Evolutionary conservation across 2,888 invertebrate species (phyloP).

Genomic region (Coelopa pilipes): DNA sequence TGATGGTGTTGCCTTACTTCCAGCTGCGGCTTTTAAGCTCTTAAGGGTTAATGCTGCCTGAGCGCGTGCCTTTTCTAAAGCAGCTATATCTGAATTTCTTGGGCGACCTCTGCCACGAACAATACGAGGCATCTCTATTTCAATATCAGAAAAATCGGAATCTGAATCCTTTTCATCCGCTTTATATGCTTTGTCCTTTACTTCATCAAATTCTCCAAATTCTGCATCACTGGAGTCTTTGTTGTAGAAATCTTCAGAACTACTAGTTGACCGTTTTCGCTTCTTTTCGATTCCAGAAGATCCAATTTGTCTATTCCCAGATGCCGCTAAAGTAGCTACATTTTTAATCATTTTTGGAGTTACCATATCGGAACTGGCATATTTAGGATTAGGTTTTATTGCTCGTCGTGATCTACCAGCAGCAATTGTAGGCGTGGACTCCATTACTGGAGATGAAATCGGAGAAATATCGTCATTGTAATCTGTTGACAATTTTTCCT

Average conservation of each 20-base stretch:
- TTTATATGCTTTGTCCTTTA: slow-evolving; percentile 52
- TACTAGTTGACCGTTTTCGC: slow-evolving; percentile 45
- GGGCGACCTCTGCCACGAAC: slow-evolving; percentile 39
- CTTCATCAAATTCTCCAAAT: slow-evolving; percentile 47
- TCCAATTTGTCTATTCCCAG: slow-evolving; percentile 37
- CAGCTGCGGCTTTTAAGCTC: slow-evolving; percentile 9
- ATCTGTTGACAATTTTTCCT: slow-evolving; percentile 6
- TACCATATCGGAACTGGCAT: slow-evolving; percentile 63
- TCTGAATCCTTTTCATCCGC: slow-evolving; percentile 52
- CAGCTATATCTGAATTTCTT: neutral
- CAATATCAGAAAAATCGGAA: slow-evolving; percentile 44
- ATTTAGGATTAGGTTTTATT: slow-evolving; percentile 67
- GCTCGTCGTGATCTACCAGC: slow-evolving; percentile 64
- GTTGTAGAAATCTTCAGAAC: slow-evolving; percentile 51
- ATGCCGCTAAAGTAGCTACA: slow-evolving; percentile 43
- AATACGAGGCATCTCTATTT: slow-evolving; percentile 30
- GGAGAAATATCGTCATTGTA: neutral
- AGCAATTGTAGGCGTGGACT: slow-evolving; percentile 55
- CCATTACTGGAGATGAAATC: neutral
- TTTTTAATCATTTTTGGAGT: slow-evolving; percentile 57
- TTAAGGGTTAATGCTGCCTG: slow-evolving; percentile 24
- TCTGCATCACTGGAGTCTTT: slow-evolving; percentile 49
- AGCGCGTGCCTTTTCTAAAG: slow-evolving; percentile 4
- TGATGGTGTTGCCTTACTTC: slow-evolving; percentile 40
- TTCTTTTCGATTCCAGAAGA: slow-evolving; percentile 18